A percentile compares a stretch with the other conserved stretches of the same genome.
phyloP scores from a whole-genome alignment of 2,113 vertebrate species.

The Nymphicus hollandicus region DNA sequence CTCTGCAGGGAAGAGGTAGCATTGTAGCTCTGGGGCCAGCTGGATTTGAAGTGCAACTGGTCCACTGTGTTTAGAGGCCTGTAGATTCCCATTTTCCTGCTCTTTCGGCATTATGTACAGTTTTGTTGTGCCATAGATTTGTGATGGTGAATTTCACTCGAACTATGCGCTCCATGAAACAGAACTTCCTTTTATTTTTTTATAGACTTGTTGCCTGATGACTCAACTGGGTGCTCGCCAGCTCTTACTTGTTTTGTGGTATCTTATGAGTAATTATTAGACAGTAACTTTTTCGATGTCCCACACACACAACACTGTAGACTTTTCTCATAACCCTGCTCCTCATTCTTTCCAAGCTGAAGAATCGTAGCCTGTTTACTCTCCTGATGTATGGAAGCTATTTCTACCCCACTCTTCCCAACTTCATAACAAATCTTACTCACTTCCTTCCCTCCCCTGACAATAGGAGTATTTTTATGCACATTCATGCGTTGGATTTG shows the following conservation, averaged over 20 bases:
- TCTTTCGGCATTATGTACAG: not conserved
- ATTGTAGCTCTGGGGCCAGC: not conserved
- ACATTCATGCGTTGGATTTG: not conserved
- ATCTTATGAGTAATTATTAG: not conserved
- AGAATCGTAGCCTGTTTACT: not conserved
- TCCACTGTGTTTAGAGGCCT: not conserved
- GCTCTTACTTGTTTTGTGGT: not conserved
- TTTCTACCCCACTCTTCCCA: not conserved
- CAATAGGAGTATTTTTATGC: not conserved
- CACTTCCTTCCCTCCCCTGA: not conserved
- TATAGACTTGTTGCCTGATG: not conserved
- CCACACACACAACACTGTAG: not conserved
- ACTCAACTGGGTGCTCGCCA: not conserved
- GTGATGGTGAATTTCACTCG: not conserved
- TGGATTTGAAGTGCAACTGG: not conserved
- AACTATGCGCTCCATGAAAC: not conserved
- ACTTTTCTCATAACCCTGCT: not conserved
- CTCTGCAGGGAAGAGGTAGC: not conserved
- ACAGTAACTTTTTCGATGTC: not conserved
- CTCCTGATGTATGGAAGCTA: not conserved
- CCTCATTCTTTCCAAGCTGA: not conserved
- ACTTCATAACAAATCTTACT: not conserved
- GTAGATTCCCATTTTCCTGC: not conserved
- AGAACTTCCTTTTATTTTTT: not conserved
- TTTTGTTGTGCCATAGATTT: not conserved